These are phyloP conservation scores for Hippocampus kuda DNA, from an alignment of 2,797 vertebrate species.

Conservation along the genomic window DNA sequence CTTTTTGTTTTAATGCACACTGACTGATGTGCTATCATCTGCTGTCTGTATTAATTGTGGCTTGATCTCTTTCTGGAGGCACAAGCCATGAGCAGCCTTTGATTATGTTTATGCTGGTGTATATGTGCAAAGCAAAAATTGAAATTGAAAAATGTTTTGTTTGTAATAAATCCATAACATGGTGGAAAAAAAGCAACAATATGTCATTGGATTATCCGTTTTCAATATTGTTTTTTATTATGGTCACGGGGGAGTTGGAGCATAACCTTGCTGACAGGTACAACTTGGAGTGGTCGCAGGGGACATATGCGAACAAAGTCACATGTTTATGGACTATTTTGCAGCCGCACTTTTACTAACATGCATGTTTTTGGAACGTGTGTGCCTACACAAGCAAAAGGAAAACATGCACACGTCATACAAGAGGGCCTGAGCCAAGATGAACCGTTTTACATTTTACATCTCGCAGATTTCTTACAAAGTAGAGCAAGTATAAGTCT, in stretches of 20 bases:
- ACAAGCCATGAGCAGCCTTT: neutral
- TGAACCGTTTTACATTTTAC: too few species aligned
- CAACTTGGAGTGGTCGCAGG: neutral
- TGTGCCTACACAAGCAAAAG: too few species aligned
- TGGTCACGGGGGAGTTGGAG: neutral
- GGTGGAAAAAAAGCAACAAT: neutral
- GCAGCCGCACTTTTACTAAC: too few species aligned
- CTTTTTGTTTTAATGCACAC: neutral
- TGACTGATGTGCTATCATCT: neutral
- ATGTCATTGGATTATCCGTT: neutral
- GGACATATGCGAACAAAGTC: neutral
- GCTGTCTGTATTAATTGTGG: neutral
- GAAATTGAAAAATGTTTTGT: constrained; percentile 8
- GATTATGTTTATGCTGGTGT: neutral
- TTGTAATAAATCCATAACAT: constrained; percentile 32
- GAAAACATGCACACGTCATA: too few species aligned
- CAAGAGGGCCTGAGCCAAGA: too few species aligned
- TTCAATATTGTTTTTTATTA: neutral
- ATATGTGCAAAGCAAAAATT: neutral
- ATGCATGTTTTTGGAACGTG: too few species aligned
- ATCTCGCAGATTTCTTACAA: too few species aligned
- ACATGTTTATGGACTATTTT: too few species aligned
- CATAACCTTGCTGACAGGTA: neutral
- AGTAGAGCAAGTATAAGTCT: too few species aligned
- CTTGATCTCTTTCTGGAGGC: neutral